phyloP scores from a whole-genome alignment of 1,140 invertebrate genomes.

The Homarus americanus region DNA sequence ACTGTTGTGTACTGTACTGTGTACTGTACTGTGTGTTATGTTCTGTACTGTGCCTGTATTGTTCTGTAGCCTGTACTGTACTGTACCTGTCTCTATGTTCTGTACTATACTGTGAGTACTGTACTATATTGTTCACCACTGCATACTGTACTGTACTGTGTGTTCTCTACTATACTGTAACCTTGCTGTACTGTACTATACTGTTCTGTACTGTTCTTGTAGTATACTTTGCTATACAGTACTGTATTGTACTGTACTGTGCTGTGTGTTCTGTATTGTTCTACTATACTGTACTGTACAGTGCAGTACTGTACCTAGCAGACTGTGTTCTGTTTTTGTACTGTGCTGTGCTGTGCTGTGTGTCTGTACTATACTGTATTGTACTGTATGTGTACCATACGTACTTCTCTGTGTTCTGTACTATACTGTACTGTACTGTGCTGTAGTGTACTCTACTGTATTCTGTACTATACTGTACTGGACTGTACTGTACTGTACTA shows the following conservation, averaged over 20 bases:
- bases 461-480: slow-evolving; percentile 69
- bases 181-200: slow-evolving; percentile 74
- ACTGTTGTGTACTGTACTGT: slow-evolving; percentile 67
- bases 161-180: slow-evolving; percentile 52
- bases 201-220: slow-evolving; percentile 62
- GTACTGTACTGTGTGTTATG: slow-evolving; percentile 73
- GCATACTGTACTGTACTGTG: slow-evolving; percentile 61
- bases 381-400: slow-evolving; percentile 63
- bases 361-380: slow-evolving; percentile 61
- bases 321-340: not conserved
- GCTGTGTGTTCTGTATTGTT: slow-evolving; percentile 71
- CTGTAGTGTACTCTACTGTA: slow-evolving; percentile 68
- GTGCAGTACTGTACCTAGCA: not conserved
- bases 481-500: slow-evolving; percentile 74
- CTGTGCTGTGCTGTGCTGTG: slow-evolving; percentile 67
- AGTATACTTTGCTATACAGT: slow-evolving; percentile 73
- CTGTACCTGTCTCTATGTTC: slow-evolving; percentile 75
- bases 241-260: slow-evolving; percentile 74
- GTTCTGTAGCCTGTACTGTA: slow-evolving; percentile 75
- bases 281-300: slow-evolving; percentile 7
- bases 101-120: slow-evolving; percentile 75
- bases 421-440: slow-evolving; percentile 69
- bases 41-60: slow-evolving; percentile 72
- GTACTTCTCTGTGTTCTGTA: too few species aligned
- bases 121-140: slow-evolving; percentile 67